These are phyloP conservation scores for Anastrepha obliqua DNA, from an alignment of 1,140 invertebrate genomes.

Conservation along the genomic window DNA sequence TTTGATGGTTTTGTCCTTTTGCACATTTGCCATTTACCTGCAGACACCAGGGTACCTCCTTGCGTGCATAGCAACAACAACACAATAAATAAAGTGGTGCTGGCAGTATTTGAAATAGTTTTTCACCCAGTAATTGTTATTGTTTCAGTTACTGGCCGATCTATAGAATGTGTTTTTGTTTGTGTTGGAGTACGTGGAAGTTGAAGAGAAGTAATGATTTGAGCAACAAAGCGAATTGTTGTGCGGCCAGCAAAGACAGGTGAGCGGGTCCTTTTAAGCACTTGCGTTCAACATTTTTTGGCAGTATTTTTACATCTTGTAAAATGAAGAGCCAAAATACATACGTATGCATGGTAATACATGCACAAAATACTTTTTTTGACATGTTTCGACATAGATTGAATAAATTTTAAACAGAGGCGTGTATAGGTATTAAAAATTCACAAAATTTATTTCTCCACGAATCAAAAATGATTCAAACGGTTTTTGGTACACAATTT, in stretches of 20 bases:
- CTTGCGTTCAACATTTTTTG: too few relatives aligned
- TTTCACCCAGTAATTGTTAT: neutral
- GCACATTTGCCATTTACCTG: neutral
- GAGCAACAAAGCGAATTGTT: too few relatives aligned
- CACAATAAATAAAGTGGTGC: neutral
- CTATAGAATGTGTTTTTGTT: neutral
- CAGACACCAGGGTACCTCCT: conserved; percentile 47
- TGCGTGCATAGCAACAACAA: neutral
- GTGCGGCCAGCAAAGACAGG: neutral
- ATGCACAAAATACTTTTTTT: too few relatives aligned
- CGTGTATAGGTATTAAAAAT: too few relatives aligned
- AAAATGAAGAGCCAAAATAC: too few relatives aligned
- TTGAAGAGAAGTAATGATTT: neutral
- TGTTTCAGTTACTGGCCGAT: neutral
- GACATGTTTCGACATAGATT: too few relatives aligned
- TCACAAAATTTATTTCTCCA: too few relatives aligned
- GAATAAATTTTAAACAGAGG: too few relatives aligned
- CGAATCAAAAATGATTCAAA: too few relatives aligned
- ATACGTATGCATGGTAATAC: too few relatives aligned
- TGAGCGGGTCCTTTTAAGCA: neutral
- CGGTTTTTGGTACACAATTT: too few relatives aligned
- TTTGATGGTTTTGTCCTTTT: conserved; percentile 58
- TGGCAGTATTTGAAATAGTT: neutral
- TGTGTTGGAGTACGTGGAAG: neutral
- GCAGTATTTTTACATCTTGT: too few relatives aligned